These are phyloP conservation scores for Pseudococcus longispinus DNA, from an alignment of 2,888 invertebrate species.

Conservation along the genomic window DNA sequence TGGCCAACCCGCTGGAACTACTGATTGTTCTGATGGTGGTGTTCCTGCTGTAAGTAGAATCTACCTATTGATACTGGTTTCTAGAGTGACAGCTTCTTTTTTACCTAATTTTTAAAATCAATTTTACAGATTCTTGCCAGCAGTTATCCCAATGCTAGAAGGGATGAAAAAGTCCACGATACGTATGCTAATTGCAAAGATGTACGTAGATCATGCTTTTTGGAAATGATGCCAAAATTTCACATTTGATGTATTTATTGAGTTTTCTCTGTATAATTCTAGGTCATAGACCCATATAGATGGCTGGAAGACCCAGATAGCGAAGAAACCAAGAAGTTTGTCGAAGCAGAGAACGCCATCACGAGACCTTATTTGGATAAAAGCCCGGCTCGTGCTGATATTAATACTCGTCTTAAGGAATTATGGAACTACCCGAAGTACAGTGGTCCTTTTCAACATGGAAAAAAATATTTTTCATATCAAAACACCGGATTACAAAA, in stretches of 20 bases:
- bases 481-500: background rate
- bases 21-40: background rate
- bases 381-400: background rate
- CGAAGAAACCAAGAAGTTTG: background rate
- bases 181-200: conserved; percentile 75
- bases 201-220: background rate
- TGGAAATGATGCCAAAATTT: background rate
- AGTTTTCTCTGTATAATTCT: background rate
- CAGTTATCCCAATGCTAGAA: conserved; percentile 72
- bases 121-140: background rate
- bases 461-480: background rate
- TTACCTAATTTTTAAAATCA: background rate
- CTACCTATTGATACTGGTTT: background rate
- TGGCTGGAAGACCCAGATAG: conserved; percentile 69
- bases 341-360: background rate
- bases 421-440: background rate
- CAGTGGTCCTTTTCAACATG: background rate
- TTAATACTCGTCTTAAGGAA: background rate
- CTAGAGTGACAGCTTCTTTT: background rate
- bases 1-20: too few species aligned
- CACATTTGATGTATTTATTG: background rate
- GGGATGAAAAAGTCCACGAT: conserved; percentile 81
- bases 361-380: background rate
- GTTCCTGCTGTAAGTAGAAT: background rate
- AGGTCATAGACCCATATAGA: background rate